Conservation (phyloP, 2,797 vertebrate genomes). For the Chrysocyon brachyurus region DNA sequence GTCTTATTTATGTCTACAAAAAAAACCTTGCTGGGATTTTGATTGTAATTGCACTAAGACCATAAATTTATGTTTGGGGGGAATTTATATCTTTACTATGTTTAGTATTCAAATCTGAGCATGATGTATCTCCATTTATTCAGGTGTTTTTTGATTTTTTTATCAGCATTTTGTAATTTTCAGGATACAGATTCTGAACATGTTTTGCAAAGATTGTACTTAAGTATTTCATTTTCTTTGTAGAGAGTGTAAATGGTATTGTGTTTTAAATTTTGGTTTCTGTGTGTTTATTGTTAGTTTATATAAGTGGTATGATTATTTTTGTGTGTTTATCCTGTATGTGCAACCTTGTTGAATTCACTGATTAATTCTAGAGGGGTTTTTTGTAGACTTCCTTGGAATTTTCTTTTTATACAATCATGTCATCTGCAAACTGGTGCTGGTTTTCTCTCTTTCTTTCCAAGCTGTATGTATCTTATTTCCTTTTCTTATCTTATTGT, state of each 20-base stretch:
- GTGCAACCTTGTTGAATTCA: background rate
- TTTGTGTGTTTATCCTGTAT: background rate
- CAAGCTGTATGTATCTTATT: background rate
- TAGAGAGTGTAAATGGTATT: background rate
- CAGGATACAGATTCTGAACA: background rate
- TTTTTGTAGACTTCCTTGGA: background rate
- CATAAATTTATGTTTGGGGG: background rate
- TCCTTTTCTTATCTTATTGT: background rate
- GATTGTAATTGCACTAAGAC: conserved; percentile 1
- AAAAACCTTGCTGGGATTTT: background rate
- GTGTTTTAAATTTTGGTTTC: conserved; percentile 5
- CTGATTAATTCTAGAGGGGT: background rate
- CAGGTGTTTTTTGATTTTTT: conserved; percentile 8
- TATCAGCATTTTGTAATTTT: conserved; percentile 43
- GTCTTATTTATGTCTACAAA: background rate
- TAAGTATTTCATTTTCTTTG: conserved; percentile 39
- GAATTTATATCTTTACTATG: background rate
- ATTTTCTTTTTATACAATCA: conserved; percentile 1
- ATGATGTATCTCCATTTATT: conserved; percentile 11
- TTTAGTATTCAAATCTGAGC: background rate
- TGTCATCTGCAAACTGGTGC: background rate
- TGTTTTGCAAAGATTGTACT: background rate
- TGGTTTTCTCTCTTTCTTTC: background rate
- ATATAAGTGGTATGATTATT: background rate
- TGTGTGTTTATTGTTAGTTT: conserved; percentile 18